Base-by-base conservation (phyloP, 2,113 vertebrate genomes). In the Xenopus laevis region DNA sequence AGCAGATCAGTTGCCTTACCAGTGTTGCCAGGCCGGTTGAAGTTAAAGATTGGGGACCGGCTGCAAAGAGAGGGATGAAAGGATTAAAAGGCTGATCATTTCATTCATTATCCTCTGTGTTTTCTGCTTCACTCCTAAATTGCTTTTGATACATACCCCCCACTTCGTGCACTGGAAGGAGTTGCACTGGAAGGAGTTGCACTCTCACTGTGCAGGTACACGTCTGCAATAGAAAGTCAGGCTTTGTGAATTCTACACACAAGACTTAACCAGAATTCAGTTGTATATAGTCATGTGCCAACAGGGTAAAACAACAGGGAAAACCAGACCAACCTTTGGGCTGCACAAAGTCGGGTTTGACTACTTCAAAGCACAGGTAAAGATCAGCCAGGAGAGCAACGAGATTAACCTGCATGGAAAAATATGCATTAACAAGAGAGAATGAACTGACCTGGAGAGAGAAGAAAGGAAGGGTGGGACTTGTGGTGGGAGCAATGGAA, bases 331-430 rank as follows among this genome's bases (percentile, higher is more conserved):
- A 82, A 70, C 92, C 89, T 52, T 86, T 78, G 3, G 92, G 91
- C 71, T 91, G 91, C 72, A 96, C 95, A 64, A 96, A 96, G 55
- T 95, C 94, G 0, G 95, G 95, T 74, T 86, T 94, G 73, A 82
- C 83, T 33, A 96, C 88, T 82, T 96, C 95, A 64, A 97, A 96
- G 88, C 94, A 96, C 72, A 79, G 77, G 33, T 94, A 91, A 71
- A 97, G 86, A 66, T 97, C 95, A 0, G 92, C 92, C 46, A 97
- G 79, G 77, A 97, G 93, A 77, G 89, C 91, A 78, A 94, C 79
- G 50, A 93, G 83, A 57, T 97, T 97, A 46, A 89, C 73, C 95
- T 97, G 76, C 4, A 12, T 6, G 33, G 11, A 7, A 61, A 50
- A 7, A 40, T 4, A 40, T 40, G 8, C 6, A 40, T 40, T 16